Base-by-base conservation (phyloP, 2,113 vertebrate species). In the Sebastes fasciatus region DNA sequence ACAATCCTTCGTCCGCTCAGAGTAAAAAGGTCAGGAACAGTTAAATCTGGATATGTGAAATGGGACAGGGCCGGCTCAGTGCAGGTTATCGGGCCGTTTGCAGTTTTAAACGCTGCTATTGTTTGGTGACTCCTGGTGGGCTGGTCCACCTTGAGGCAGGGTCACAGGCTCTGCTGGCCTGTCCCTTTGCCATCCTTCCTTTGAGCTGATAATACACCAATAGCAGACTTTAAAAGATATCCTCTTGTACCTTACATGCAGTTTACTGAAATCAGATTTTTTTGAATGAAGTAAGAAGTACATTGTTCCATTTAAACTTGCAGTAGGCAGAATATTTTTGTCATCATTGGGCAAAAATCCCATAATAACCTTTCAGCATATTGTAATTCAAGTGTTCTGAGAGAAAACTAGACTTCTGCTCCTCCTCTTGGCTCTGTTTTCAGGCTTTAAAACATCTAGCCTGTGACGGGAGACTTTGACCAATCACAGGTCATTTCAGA, bases 11-110 rank as follows among this genome's bases (percentile, higher is more conserved):
- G 77, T 72, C 40, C 0, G 1, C 76, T 86, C 65, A 55, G 14
- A 79, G 64, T 74, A 61, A 85, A 86, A 83, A 83, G 77, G 79
- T 87, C 83, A 87, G 42, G 51, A 74, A 52, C 74, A 55, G 86
- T 86, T 87, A 70, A 68, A 87, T 88, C 75, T 92, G 84, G 82
- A 84, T 23, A n/a, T 65, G 61, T 42, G 45, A 78, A 72, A 43
- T 73, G 42, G 52, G 64, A 84, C 66, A 19, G 51, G 5, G 19
- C 7, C 5, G 3, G 62, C 40, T 66, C 70, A 13, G 23, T 6
- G n/a, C 10, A 26, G 74, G 45, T 68, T 63, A 16, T 26, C 9
- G 1, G 55, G 6, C 13, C 23, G 16, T 74, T 86, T 62, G 8
- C 13, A 40, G 72, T 64, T 82, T 77, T 34, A 74, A 79, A 81